Percentiles rank a stretch among this genome's conserved stretches.
Conservation (phyloP, 2,888 invertebrate species). For the Dermolepida albohirtum region DNA sequence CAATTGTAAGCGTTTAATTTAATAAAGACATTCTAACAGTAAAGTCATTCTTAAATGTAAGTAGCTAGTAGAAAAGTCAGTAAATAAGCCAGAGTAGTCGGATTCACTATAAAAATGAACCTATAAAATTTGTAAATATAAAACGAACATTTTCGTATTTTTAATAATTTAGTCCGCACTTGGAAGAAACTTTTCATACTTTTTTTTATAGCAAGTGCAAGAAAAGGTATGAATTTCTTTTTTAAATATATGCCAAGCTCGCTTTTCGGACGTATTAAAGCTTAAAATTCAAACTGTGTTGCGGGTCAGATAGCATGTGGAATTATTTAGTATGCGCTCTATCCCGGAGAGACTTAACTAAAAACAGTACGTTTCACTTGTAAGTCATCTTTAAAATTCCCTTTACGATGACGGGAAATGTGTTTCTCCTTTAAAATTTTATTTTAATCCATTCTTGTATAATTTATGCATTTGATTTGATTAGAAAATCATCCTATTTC, state of each 20-base stretch:
- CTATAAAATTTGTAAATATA: too few species aligned
- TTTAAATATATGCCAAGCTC: slow-evolving; percentile 2
- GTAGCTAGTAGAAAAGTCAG: too few species aligned
- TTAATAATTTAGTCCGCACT: slow-evolving; percentile 12
- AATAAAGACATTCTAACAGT: too few species aligned
- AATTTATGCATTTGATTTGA: not conserved
- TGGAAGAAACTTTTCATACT: slow-evolving; percentile 3
- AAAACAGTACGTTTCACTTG: slow-evolving; percentile 2
- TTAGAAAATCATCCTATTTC: too few species aligned
- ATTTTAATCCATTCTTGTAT: not conserved
- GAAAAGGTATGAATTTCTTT: not conserved
- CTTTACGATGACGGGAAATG: not conserved
- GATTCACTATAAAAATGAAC: too few species aligned
- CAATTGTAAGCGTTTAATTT: too few species aligned
- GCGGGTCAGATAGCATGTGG: slow-evolving; percentile 13
- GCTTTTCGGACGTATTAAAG: slow-evolving; percentile 8
- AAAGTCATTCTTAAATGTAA: too few species aligned
- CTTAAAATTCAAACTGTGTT: slow-evolving; percentile 21
- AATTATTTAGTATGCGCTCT: slow-evolving; percentile 12
- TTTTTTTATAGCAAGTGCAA: not conserved
- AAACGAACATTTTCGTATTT: not conserved
- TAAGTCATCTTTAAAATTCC: not conserved
- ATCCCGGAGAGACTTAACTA: slow-evolving; percentile 5
- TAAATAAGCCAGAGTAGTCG: too few species aligned
- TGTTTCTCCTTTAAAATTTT: too few species aligned